phyloP scores from a whole-genome alignment of 2,888 invertebrate genomes.

The Parochlus steinenii region DNA sequence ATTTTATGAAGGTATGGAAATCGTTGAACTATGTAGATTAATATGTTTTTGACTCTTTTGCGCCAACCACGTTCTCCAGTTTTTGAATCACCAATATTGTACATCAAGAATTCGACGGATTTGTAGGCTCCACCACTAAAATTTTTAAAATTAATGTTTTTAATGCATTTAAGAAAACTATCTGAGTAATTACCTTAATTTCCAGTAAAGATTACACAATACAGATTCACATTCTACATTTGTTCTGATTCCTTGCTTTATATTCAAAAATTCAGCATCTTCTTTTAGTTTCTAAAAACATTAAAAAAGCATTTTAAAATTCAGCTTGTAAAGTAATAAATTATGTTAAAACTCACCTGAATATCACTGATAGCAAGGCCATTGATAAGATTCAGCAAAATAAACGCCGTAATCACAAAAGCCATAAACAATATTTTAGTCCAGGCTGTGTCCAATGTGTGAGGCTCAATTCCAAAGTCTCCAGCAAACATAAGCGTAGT shows the following conservation, averaged over 20 bases:
- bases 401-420: constrained; percentile 8
- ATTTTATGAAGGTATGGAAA: constrained; percentile 12
- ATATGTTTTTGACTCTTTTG: neutral
- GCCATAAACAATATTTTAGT: constrained; percentile 7
- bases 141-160: no score
- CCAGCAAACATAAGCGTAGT: constrained; percentile 4
- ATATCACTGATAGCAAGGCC: constrained; percentile 11
- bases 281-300: no score
- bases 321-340: no score
- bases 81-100: neutral
- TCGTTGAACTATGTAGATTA: constrained; percentile 1
- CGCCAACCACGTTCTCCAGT: constrained; percentile 3
- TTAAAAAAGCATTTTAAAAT: no score
- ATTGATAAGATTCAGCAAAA: constrained; percentile 10
- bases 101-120: neutral
- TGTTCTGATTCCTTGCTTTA: constrained; percentile 9
- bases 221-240: constrained; percentile 8
- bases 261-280: constrained; percentile 9
- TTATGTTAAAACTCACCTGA: no score
- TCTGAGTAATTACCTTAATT: constrained; percentile 6
- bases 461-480: constrained; percentile 10
- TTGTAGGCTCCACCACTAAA: neutral
- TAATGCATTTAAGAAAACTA: neutral
- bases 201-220: constrained; percentile 11
- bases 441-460: constrained; percentile 6